A percentile compares a stretch with the other conserved stretches of the same genome.
These are phyloP conservation scores for Salvator merianae DNA, from an alignment of 2,113 vertebrate genomes.

Conservation along the genomic window DNA sequence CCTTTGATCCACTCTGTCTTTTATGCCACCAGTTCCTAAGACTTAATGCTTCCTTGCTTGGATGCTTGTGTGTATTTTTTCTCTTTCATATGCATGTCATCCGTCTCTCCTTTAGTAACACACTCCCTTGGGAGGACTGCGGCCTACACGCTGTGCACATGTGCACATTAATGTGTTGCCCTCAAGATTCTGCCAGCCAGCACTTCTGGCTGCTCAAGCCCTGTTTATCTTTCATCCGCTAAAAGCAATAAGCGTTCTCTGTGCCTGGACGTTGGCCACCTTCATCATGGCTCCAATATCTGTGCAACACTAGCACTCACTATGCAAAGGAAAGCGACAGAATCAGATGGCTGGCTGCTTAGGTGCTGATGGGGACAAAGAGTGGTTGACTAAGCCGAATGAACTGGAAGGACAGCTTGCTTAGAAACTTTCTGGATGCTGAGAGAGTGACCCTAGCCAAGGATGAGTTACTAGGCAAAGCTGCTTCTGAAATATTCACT, in stretches of 20 bases:
- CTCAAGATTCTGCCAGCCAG: background rate
- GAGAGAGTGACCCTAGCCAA: background rate
- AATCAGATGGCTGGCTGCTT: background rate
- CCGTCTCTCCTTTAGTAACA: too few species aligned
- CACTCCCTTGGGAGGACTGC: too few species aligned
- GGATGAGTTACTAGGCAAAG: background rate
- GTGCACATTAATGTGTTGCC: too few species aligned
- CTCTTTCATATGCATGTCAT: too few species aligned
- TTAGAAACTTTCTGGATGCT: background rate
- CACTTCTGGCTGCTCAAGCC: too few species aligned
- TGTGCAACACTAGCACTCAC: background rate
- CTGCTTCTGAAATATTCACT: background rate
- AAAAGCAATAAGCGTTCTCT: background rate
- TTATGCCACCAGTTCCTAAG: too few species aligned
- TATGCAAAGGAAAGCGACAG: background rate
- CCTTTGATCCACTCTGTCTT: too few species aligned
- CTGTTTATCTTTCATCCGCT: background rate
- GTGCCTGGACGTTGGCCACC: background rate
- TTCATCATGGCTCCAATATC: background rate
- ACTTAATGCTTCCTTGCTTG: too few species aligned
- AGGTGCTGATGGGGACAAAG: background rate
- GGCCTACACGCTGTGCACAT: too few species aligned
- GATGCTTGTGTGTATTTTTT: too few species aligned
- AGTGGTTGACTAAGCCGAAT: background rate
- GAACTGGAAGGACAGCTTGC: slow-evolving; percentile 4